A percentile compares a stretch with the other conserved stretches of the same genome.
Conservation (phyloP, 2,888 invertebrate species). For the Polyploca ridens region DNA sequence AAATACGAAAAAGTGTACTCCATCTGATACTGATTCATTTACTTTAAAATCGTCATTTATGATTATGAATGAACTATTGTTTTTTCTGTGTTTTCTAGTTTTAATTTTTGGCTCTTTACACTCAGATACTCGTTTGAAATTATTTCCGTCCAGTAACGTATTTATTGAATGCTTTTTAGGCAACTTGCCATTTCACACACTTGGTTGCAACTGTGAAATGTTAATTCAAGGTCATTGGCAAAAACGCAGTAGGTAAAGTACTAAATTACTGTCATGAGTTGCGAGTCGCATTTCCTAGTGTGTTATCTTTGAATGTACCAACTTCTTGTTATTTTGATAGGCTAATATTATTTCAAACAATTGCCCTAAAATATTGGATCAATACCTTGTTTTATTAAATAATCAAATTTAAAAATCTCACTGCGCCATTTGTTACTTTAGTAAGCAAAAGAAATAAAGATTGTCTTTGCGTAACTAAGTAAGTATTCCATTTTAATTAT, state of each 20-base stretch:
- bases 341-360: not conserved
- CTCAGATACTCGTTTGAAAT: not conserved
- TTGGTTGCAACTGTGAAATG: not conserved
- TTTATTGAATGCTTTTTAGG: not conserved
- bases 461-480: not conserved
- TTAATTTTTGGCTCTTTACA: not conserved
- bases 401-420: too few relatives aligned
- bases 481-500: not conserved
- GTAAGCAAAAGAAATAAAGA: too few relatives aligned
- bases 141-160: not conserved
- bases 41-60: not conserved
- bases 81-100: not conserved
- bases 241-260: not conserved
- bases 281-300: not conserved
- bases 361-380: too few relatives aligned
- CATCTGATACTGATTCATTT: not conserved
- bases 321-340: not conserved
- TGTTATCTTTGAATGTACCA: too few relatives aligned
- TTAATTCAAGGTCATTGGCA: constrained; percentile 10
- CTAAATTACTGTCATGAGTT: not conserved
- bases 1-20: too few relatives aligned
- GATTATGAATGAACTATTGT: not conserved
- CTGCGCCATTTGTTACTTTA: too few relatives aligned
- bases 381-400: too few relatives aligned
- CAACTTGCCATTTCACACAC: constrained; percentile 7